Base-by-base conservation (phyloP, 2,888 invertebrate species). In the Chorisops tibialis region DNA sequence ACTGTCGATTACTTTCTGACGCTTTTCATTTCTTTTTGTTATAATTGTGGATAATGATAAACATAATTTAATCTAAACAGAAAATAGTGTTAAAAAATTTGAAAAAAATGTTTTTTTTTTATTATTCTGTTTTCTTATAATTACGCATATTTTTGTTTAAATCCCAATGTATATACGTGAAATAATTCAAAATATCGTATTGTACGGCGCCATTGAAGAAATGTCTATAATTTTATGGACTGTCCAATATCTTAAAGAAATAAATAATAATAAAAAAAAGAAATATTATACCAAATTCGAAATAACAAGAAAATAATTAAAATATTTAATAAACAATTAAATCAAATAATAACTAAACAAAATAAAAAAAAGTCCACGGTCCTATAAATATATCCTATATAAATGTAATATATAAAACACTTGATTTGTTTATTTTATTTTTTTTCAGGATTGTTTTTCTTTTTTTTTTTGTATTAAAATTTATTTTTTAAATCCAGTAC, bases 321-420 rank as follows among this genome's bases (percentile, higher is more conserved):
- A 19, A 41, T 4, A n/a, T n/a, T n/a, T n/a, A 41, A 39, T 14
- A 22, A 54, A 54, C 14, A 14, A 41, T 41, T 43, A 56, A 56
- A 16, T 45, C n/a, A 19, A 16, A 18, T 45, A n/a, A 18, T 14
- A 43, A 9, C 19, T 30, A 16, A 54, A 30, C 9, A 30, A 30
- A 30, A 30, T 7, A 24, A 24, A 24, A 24, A 30, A 45, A 43
- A 30, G 18, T 45, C 11, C 35, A 43, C 54, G 43, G 56, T 45
- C 45, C 1, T 45, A 45, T 38, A 52, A 38, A 52, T 21, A 19
- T 39, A 39, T 37, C 43, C 24, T 56, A 56, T 45, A 30, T 24
- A 56, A 54, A 54, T 54, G 54, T 54, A 54, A 54, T 54, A 54
- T 54, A 47, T 12, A 56, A 43, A 45, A 56, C n/a, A n/a, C n/a